A percentile compares a stretch with the other conserved stretches of the same genome.
Evolutionary conservation across 2,113 vertebrate species (phyloP).

Genomic region (Pteruthius melanotis): DNA sequence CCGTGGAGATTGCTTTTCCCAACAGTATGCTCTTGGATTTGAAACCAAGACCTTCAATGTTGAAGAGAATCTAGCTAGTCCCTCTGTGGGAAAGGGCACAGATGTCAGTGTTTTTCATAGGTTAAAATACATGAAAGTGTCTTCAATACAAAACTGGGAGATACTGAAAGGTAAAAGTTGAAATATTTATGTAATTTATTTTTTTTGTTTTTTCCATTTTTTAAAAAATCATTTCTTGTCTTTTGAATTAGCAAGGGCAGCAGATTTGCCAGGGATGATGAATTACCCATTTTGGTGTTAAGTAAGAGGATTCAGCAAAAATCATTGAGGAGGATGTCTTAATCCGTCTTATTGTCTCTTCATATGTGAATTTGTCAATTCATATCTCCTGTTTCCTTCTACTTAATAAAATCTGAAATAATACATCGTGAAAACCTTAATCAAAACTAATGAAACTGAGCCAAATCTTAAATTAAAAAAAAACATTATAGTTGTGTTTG

Average conservation of each 20-base stretch:
- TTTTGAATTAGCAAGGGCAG: background rate
- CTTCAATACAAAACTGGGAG: background rate
- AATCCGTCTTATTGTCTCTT: background rate
- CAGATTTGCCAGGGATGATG: background rate
- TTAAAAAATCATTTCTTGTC: background rate
- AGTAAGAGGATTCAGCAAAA: background rate
- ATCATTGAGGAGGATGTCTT: background rate
- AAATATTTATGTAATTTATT: background rate
- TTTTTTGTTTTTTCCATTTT: background rate
- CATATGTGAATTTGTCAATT: background rate
- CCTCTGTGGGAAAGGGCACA: fast-evolving
- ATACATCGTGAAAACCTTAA: background rate
- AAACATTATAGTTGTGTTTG: fast-evolving
- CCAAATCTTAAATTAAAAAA: background rate
- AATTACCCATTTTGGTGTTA: background rate
- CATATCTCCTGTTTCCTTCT: background rate
- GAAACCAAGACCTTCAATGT: background rate
- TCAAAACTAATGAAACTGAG: background rate
- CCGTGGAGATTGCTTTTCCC: background rate
- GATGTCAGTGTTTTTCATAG: background rate
- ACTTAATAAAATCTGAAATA: background rate
- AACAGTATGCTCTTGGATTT: background rate
- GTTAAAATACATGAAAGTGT: background rate
- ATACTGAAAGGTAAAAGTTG: background rate
- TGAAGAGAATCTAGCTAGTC: background rate